Conservation (phyloP, 2,113 vertebrate genomes). For the Anthoscopus minutus region DNA sequence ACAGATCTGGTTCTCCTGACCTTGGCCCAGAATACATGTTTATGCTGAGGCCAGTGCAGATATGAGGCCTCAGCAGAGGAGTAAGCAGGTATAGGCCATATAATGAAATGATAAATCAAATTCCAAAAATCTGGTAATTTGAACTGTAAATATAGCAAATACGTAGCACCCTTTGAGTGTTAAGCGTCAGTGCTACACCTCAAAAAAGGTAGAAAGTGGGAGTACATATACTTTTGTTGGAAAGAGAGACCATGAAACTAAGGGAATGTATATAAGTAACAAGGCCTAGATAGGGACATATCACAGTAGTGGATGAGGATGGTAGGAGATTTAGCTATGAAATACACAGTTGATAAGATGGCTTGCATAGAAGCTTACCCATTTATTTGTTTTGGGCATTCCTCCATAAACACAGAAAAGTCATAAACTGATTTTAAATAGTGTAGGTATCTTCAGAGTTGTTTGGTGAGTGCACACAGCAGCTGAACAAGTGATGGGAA, state of each 20-base stretch:
- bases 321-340: background rate
- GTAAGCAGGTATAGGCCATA: background rate
- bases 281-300: background rate
- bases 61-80: background rate
- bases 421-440: background rate
- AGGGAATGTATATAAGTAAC: background rate
- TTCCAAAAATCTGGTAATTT: background rate
- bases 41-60: background rate
- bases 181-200: background rate
- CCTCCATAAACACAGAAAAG: background rate
- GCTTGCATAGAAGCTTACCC: background rate
- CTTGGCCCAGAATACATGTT: rapidly evolving
- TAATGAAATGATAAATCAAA: background rate
- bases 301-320: background rate
- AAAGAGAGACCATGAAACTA: background rate
- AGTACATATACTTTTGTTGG: background rate
- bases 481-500: background rate
- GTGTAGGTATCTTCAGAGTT: background rate
- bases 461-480: background rate
- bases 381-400: background rate
- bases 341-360: background rate
- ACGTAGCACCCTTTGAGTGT: background rate
- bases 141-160: background rate
- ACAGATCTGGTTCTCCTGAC: background rate
- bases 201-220: background rate